Evolutionary conservation across 2,888 invertebrate species (phyloP), one percentile per base, ranked within the genome.

Genomic region (Acheta domesticus): DNA sequence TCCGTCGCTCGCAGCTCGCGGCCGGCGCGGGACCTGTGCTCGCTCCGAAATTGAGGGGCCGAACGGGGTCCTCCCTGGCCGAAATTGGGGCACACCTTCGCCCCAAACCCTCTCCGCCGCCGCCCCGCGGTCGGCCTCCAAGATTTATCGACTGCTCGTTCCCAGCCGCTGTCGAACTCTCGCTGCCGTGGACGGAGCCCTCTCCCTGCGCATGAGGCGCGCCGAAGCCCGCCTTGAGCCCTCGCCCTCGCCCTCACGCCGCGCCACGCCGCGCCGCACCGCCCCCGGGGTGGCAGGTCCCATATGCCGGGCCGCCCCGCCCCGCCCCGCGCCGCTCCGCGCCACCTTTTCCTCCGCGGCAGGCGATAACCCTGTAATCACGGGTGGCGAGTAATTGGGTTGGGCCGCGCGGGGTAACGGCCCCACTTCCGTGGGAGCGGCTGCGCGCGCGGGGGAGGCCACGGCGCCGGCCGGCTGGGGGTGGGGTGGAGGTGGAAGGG

Each of bases 401-500:
- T 62, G 62, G 62, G n/a, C 62, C 62, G 14, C 3, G 14, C 62
- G 62, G 12, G 62, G 62, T 86, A 73, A n/a, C 48, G 75, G 74
- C 78, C 86, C 86, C 88, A 86, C 88, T 88, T 77, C 21, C 75
- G 77, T 83, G 80, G 79, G 79, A 23, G 50, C 79, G 49, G 48
- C 23, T 11, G 88, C 88, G 84, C 88, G 87, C 88, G 89, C 89
- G 88, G 89, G 89, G 84, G 89, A 89, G n/a, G n/a, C 14, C 12
- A n/a, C 16, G 5, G 62, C 14, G 62, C 14, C 1, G 62, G n/a
- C n/a, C n/a, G n/a, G 62, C 12, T 14, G 16, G 62, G 62, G 2
- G 14, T 4, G 2, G 16, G 62, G 62, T 80, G 19, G 5, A 3
- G 19, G 62, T 14, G 62, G 14, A 14, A 62, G 62, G 62, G 19